Evolutionary conservation across 37 sponge, comb jelly and placozoan genomes (phyloP).

Genomic region (Lycopodina hypogea): DNA sequence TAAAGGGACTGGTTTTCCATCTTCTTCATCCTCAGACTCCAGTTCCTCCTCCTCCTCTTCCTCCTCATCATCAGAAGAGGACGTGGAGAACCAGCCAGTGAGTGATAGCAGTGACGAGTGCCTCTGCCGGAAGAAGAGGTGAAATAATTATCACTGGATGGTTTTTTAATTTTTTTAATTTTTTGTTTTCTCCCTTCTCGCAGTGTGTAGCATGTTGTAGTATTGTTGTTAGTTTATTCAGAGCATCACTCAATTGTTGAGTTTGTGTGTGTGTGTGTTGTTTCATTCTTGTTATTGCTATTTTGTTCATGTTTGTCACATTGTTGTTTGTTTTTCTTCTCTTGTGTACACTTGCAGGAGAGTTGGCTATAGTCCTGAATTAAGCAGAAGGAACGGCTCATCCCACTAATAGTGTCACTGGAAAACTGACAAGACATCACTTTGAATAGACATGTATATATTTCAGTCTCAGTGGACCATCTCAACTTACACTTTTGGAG

Average conservation of each 20-base stretch:
- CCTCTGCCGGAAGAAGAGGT: conserved; percentile 57
- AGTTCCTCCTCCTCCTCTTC: conserved; percentile 46
- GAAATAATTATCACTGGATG: neutral
- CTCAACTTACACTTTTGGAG: too few relatives aligned
- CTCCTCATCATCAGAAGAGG: conserved; percentile 18
- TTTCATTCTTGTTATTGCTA: too few relatives aligned
- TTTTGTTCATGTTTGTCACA: neutral
- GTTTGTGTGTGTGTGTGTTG: too few relatives aligned
- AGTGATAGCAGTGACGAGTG: conserved; percentile 45
- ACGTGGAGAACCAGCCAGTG: conserved; percentile 27
- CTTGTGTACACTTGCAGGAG: conserved; percentile 13
- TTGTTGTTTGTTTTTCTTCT: neutral
- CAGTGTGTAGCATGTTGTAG: too few relatives aligned
- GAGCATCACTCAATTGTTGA: too few relatives aligned
- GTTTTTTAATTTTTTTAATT: too few relatives aligned
- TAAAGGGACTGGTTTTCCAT: conserved; percentile 76
- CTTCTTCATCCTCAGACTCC: conserved; percentile 59
- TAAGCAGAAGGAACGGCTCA: neutral
- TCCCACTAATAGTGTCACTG: conserved; percentile 1
- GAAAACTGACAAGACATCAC: neutral
- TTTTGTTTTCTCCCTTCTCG: too few relatives aligned
- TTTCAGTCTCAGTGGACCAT: too few relatives aligned
- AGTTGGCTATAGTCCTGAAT: conserved; percentile 18
- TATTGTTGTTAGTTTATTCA: too few relatives aligned
- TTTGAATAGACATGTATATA: neutral